phyloP scores from a whole-genome alignment of 35 echinoderm and acorn worm genomes.

The Ptychodera flava region DNA sequence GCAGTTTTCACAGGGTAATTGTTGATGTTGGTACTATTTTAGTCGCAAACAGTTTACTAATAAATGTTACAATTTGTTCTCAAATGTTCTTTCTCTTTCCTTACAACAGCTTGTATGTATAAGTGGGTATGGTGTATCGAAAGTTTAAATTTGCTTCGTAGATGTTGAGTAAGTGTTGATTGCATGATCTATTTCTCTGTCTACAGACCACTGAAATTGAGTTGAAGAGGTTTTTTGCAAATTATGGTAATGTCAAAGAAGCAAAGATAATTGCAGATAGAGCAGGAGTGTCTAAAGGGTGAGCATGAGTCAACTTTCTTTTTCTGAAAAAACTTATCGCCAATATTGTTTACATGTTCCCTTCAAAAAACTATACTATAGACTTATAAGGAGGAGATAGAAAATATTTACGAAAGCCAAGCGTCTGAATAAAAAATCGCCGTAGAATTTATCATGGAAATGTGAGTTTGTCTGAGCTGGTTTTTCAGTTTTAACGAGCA shows the following conservation, averaged over 20 bases:
- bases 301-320: slow-evolving; percentile 8
- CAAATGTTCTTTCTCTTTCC: too few species aligned
- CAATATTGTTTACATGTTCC: background rate
- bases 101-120: too few species aligned
- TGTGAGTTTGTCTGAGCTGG: background rate
- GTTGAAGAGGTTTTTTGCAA: slow-evolving; percentile 83
- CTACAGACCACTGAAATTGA: slow-evolving; percentile 87
- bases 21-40: too few species aligned
- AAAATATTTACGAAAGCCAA: background rate
- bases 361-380: background rate
- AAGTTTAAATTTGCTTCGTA: slow-evolving; percentile 17
- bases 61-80: too few species aligned
- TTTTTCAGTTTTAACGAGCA: background rate
- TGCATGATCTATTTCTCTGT: background rate
- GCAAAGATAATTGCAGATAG: slow-evolving; percentile 92
- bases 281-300: slow-evolving; percentile 97
- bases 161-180: slow-evolving; percentile 1
- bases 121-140: too few species aligned
- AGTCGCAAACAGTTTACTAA: too few species aligned
- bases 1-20: too few species aligned
- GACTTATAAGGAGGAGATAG: background rate
- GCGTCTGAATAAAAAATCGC: background rate
- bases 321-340: background rate
- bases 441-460: background rate
- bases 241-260: slow-evolving; percentile 93